phyloP scores from a whole-genome alignment of 2,113 vertebrate genomes.

The Pelmatolapia mariae region DNA sequence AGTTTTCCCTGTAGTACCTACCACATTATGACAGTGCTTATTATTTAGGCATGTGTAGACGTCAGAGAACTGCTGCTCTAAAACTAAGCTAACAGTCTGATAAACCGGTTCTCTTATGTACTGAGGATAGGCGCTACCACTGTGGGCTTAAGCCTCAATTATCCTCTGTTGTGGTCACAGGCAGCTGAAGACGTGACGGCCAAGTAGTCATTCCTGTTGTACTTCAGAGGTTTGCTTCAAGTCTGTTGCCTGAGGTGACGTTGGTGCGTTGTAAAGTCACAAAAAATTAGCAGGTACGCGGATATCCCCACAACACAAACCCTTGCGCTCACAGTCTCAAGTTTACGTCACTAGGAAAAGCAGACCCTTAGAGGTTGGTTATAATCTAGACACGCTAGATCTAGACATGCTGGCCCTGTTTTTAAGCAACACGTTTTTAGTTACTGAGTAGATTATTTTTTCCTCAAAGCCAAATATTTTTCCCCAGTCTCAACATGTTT shows the following conservation, averaged over 20 bases:
- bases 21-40: neutral
- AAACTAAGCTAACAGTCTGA: neutral
- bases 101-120: neutral
- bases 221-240: neutral
- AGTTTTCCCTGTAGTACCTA: neutral
- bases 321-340: neutral
- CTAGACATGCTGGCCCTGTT: neutral
- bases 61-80: neutral
- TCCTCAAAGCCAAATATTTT: neutral
- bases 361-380: neutral
- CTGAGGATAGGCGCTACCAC: neutral
- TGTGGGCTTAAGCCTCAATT: neutral
- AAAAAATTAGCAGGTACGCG: neutral
- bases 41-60: neutral
- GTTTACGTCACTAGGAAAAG: neutral
- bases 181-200: neutral
- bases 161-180: neutral
- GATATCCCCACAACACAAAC: neutral
- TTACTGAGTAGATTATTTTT: fast-evolving
- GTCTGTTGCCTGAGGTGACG: neutral
- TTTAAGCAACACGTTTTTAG: neutral
- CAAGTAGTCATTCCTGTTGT: neutral
- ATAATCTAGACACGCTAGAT: neutral
- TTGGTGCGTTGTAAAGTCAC: neutral
- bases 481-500: neutral